phyloP scores from a whole-genome alignment of 2,797 vertebrate species.

The Syngnathus rostellatus region DNA sequence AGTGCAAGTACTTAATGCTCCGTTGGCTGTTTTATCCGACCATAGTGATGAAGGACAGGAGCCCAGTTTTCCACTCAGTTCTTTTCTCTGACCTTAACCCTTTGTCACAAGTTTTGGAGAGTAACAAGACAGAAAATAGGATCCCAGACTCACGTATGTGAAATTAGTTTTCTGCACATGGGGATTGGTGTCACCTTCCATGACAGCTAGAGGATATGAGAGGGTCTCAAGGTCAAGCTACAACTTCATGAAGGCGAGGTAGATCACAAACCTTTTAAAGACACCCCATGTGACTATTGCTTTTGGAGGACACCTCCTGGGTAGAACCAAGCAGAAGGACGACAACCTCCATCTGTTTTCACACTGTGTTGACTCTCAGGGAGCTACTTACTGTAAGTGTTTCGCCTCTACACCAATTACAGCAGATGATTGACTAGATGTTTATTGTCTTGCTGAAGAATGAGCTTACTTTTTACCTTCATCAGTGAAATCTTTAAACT shows the following conservation, averaged over 20 bases:
- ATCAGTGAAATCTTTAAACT: not conserved
- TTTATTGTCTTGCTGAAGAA: not conserved
- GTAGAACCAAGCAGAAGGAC: constrained; percentile 25
- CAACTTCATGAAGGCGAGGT: constrained; percentile 24
- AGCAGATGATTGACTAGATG: not conserved
- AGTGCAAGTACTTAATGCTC: constrained; percentile 21
- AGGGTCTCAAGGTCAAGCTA: constrained; percentile 21
- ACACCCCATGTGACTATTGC: constrained; percentile 29
- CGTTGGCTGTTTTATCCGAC: constrained; percentile 13
- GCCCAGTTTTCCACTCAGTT: constrained; percentile 28
- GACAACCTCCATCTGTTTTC: constrained; percentile 30
- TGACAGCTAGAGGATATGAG: constrained; percentile 27
- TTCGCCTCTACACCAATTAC: constrained; percentile 14
- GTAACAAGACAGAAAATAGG: constrained; percentile 15
- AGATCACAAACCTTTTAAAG: constrained; percentile 28
- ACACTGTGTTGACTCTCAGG: constrained; percentile 16
- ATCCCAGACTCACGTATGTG: constrained; percentile 14
- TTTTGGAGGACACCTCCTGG: constrained; percentile 23
- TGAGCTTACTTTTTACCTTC: not conserved
- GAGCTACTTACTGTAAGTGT: constrained; percentile 17
- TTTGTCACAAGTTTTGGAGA: constrained; percentile 27
- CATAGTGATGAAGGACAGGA: constrained; percentile 7
- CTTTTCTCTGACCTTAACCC: constrained; percentile 40
- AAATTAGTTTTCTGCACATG: constrained; percentile 42
- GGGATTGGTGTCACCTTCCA: constrained; percentile 29